Evolutionary conservation across 2,797 vertebrate species (phyloP).

Genomic region (Knipowitschia caucasica): DNA sequence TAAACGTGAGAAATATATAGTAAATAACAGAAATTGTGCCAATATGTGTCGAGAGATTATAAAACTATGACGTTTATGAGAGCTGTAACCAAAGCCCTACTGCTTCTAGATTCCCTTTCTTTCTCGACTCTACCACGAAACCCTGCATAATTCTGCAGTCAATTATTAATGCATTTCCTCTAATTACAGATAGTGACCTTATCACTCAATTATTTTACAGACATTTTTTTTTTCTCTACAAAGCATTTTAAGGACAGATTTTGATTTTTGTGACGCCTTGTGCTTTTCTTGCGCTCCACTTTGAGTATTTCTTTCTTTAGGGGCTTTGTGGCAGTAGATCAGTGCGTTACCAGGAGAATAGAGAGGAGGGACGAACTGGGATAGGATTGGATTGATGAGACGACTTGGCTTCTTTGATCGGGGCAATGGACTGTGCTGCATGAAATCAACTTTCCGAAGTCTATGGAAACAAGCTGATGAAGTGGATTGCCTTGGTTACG

Average conservation of each 20-base stretch:
- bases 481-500: no score
- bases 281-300: conserved; percentile 14
- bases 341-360: conserved; percentile 16
- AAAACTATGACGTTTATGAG: background rate
- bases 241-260: conserved; percentile 4
- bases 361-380: conserved; percentile 20
- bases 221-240: conserved; percentile 6
- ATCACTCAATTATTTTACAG: background rate
- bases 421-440: conserved; percentile 10
- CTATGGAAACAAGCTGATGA: background rate
- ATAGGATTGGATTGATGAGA: conserved; percentile 43
- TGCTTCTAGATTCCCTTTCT: background rate
- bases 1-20: no score
- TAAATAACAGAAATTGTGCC: background rate
- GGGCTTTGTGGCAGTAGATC: conserved; percentile 22
- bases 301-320: conserved; percentile 12
- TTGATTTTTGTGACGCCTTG: conserved; percentile 11
- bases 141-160: background rate
- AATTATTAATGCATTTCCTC: conserved; percentile 13
- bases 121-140: background rate
- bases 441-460: conserved; percentile 14
- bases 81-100: background rate
- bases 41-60: background rate
- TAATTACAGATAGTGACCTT: conserved; percentile 11
- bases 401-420: conserved; percentile 24